Conservation (phyloP, 2,113 vertebrate species). For the Equus przewalskii region DNA sequence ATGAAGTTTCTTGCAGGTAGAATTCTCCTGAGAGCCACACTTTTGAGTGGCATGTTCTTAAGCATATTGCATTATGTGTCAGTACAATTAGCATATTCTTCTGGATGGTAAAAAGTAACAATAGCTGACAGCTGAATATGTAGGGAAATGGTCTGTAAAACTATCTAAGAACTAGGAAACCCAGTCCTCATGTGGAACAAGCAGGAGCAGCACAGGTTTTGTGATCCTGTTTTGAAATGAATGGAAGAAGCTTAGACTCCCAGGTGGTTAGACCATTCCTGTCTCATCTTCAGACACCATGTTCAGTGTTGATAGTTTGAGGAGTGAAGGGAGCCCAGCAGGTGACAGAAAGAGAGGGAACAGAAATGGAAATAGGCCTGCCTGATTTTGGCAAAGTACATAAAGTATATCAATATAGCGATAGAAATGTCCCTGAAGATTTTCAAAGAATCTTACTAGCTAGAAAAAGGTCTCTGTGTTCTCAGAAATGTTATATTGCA, state of each 20-base stretch:
- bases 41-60: slow-evolving; percentile 90
- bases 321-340: slow-evolving; percentile 56
- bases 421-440: slow-evolving; percentile 52
- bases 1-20: slow-evolving; percentile 86
- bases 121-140: slow-evolving; percentile 84
- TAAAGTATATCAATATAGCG: slow-evolving; percentile 58
- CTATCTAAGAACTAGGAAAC: slow-evolving; percentile 82
- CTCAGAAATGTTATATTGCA: neutral
- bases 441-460: slow-evolving; percentile 64
- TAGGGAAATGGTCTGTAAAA: slow-evolving; percentile 85
- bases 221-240: slow-evolving; percentile 77
- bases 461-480: slow-evolving; percentile 38
- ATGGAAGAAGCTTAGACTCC: slow-evolving; percentile 12
- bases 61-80: slow-evolving; percentile 81
- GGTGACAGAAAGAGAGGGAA: slow-evolving; percentile 47
- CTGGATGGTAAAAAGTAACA: slow-evolving; percentile 85
- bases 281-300: slow-evolving; percentile 47
- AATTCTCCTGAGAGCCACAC: slow-evolving; percentile 85
- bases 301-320: slow-evolving; percentile 54
- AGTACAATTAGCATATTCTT: slow-evolving; percentile 89
- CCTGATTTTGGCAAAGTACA: slow-evolving; percentile 67
- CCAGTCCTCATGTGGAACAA: slow-evolving; percentile 76
- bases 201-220: slow-evolving; percentile 74
- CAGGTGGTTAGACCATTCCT: slow-evolving; percentile 28
- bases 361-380: slow-evolving; percentile 60